Conservation (phyloP, 2,797 vertebrate species). For the Sebastes variabilis region DNA sequence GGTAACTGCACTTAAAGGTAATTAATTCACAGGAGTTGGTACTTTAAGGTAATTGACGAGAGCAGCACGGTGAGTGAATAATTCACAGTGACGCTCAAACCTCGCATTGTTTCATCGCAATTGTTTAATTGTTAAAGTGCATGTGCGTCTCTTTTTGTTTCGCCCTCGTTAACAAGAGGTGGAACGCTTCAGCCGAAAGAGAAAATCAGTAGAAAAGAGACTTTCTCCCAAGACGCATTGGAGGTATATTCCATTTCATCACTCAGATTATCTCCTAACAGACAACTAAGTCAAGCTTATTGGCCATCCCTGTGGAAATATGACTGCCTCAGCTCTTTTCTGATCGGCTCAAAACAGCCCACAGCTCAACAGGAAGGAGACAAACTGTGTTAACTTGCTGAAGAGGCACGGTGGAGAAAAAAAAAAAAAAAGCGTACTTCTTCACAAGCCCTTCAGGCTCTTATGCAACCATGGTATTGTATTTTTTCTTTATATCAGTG, state of each 20-base stretch:
- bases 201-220: background rate
- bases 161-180: background rate
- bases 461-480: background rate
- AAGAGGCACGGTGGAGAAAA: background rate
- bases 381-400: background rate
- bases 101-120: background rate
- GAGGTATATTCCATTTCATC: background rate
- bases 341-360: slow-evolving; percentile 15
- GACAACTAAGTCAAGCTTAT: background rate
- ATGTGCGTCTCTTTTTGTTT: background rate
- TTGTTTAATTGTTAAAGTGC: background rate
- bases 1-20: slow-evolving; percentile 14
- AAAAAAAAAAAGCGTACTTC: background rate
- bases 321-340: background rate
- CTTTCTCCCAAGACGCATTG: background rate
- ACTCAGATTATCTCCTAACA: slow-evolving; percentile 4
- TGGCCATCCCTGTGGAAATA: slow-evolving; percentile 7
- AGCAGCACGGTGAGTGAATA: slow-evolving; percentile 5
- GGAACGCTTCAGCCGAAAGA: background rate
- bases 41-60: slow-evolving; percentile 31
- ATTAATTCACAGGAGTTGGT: slow-evolving; percentile 39
- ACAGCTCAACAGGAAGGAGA: background rate
- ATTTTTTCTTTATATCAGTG: background rate
- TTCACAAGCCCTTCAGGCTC: background rate
- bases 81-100: background rate